Evolutionary conservation across 2,888 invertebrate genomes (phyloP).

Genomic region (Scaptomyza caliginosa): DNA sequence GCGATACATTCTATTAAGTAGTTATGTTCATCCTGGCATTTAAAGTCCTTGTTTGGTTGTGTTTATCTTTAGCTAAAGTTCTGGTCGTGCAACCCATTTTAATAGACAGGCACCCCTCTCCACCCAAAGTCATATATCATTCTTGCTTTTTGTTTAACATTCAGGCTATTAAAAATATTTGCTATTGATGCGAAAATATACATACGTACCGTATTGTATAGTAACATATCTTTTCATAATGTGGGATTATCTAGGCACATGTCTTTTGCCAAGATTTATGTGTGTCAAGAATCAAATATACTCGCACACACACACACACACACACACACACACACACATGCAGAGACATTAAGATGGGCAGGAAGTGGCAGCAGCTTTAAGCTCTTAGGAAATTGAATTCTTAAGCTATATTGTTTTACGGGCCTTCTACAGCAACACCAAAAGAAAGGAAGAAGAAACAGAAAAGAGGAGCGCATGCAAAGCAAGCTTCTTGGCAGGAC

Average conservation of each 20-base stretch:
- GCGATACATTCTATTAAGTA: too few relatives aligned
- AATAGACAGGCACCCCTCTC: too few relatives aligned
- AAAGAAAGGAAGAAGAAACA: background rate
- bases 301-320: conserved; percentile 9
- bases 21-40: too few relatives aligned
- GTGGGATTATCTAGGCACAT: conserved; percentile 70
- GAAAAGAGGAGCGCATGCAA: conserved; percentile 59
- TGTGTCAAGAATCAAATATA: conserved; percentile 57
- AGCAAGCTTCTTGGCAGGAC: conserved; percentile 38
- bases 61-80: too few relatives aligned
- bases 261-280: conserved; percentile 71
- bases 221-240: conserved; percentile 70
- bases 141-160: conserved; percentile 6
- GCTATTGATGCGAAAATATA: conserved; percentile 66
- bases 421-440: conserved; percentile 1
- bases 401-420: conserved; percentile 77
- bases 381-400: conserved; percentile 76
- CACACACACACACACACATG: conserved; percentile 9
- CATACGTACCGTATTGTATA: conserved; percentile 51
- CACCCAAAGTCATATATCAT: too few relatives aligned
- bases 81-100: too few relatives aligned
- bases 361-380: conserved; percentile 50
- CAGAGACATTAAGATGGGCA: background rate
- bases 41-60: too few relatives aligned
- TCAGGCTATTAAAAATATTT: conserved; percentile 55